Evolutionary conservation across 1,140 invertebrate species (phyloP), one percentile per base, ranked within the genome.

Genomic region (Linepithema humile): DNA sequence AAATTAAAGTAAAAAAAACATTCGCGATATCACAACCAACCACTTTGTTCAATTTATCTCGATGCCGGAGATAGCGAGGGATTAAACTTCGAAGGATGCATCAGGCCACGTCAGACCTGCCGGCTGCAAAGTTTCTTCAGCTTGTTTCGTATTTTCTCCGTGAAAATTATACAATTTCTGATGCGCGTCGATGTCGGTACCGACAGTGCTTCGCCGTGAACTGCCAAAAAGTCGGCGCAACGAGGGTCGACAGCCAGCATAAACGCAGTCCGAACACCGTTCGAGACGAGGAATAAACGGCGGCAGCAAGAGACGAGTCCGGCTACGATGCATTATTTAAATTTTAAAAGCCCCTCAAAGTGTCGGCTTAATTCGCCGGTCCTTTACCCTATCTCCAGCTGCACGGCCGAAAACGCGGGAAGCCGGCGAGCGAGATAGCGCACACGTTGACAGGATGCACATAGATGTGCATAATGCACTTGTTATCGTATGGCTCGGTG

Each of bases 311-410:
- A n/a, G 60, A 87, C 82, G 75, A 69, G 75, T 88, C 83, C 55
- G 78, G 77, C 20, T 45, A 80, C 84, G 57, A 85, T 89, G 87
- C 74, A 89, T 88, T 88, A 89, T 89, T 89, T 88, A 89, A 86
- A 89, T 88, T 89, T 86, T 88, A 88, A 89, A 89, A 89, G 88
- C 88, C 67, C 85, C 85, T 89, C 84, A 59, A 85, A 86, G 87
- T 80, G 84, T 80, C 15, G 67, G 80, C 80, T 86, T 88, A 89
- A 89, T 89, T 89, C 80, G 72, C 67, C 73, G 78, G 82, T 87
- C 88, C 72, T 87, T 88, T 82, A 85, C 69, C 72, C 75, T 45
- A 50, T n/a, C 72, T 45, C 43, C 40, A 20, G n/a, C 15, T 35
- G 60, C 29, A 17, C 73, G 40, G 32, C 9, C 32, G 82, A 29